Evolutionary conservation across 1,140 invertebrate species (phyloP).

Genomic region (Leptinotarsa defecta): DNA sequence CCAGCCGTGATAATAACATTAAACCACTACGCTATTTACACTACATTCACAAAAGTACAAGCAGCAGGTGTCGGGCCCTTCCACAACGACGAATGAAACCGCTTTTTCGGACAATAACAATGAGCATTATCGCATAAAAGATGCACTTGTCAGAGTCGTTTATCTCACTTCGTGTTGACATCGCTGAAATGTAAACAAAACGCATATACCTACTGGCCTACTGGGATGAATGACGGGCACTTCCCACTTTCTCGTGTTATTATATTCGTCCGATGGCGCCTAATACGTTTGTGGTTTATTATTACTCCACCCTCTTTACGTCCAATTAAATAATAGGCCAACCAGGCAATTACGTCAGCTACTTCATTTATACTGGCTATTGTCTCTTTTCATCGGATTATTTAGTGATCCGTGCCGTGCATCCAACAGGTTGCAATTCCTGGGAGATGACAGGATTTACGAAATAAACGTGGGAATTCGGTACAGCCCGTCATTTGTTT

Average conservation of each 20-base stretch:
- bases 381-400: slow-evolving; percentile 5
- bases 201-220: slow-evolving; percentile 12
- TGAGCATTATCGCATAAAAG: slow-evolving; percentile 16
- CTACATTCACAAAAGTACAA: background rate
- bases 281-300: slow-evolving; percentile 1
- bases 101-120: slow-evolving; percentile 14
- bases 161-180: slow-evolving; percentile 7
- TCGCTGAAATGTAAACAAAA: slow-evolving; percentile 21
- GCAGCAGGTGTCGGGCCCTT: slow-evolving; percentile 12
- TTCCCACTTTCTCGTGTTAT: slow-evolving; percentile 8
- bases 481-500: too few relatives aligned
- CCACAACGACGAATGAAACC: background rate
- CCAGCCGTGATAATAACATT: background rate
- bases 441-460: background rate
- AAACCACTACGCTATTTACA: slow-evolving; percentile 9
- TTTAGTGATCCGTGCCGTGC: background rate
- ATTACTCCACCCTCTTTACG: slow-evolving; percentile 7
- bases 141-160: slow-evolving; percentile 17
- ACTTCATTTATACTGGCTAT: slow-evolving; percentile 3
- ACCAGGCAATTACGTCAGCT: background rate
- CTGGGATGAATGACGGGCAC: slow-evolving; percentile 17
- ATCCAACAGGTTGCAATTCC: slow-evolving; percentile 2
- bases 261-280: background rate
- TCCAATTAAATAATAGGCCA: slow-evolving; percentile 6
- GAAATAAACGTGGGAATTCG: too few relatives aligned